Percentiles rank a stretch among this genome's conserved stretches.
These are phyloP conservation scores for Holacanthella duospinosa DNA, from an alignment of 2,888 invertebrate species.

Conservation along the genomic window DNA sequence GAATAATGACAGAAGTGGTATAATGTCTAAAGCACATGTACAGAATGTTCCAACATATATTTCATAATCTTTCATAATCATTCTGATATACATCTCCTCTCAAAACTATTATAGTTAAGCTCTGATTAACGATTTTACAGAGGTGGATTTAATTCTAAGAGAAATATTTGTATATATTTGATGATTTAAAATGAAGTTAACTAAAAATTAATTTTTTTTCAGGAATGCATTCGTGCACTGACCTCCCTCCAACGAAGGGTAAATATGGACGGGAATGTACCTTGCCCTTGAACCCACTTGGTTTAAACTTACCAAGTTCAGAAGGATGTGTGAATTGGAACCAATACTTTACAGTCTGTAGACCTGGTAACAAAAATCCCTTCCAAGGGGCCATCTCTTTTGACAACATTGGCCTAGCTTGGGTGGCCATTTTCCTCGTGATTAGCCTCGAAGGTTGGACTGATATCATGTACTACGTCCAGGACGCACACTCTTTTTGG, in stretches of 20 bases:
- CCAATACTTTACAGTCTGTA: slow-evolving; percentile 92
- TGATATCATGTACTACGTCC: slow-evolving; percentile 99
- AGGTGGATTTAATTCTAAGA: too few species aligned
- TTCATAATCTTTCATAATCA: too few species aligned
- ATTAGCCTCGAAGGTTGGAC: slow-evolving; percentile 99
- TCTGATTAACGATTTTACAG: too few species aligned
- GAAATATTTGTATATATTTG: too few species aligned
- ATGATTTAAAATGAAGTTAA: too few species aligned
- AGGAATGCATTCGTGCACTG: slow-evolving; percentile 72
- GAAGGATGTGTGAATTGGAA: slow-evolving; percentile 94
- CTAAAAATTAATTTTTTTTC: slow-evolving; percentile 10
- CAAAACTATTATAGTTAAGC: too few species aligned
- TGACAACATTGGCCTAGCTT: slow-evolving; percentile 98
- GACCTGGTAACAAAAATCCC: slow-evolving; percentile 85
- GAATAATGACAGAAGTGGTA: neutral
- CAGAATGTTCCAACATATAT: neutral
- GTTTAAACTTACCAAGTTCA: slow-evolving; percentile 47
- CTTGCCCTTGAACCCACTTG: slow-evolving; percentile 52
- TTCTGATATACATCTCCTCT: too few species aligned
- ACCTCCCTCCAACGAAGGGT: slow-evolving; percentile 65
- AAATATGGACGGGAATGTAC: slow-evolving; percentile 56
- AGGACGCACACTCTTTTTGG: slow-evolving; percentile 99
- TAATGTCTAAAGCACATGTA: neutral
- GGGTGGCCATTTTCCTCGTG: slow-evolving; percentile 99
- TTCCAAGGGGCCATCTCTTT: slow-evolving; percentile 99